phyloP scores from a whole-genome alignment of 1,140 invertebrate genomes.

The Amyelois transitella region DNA sequence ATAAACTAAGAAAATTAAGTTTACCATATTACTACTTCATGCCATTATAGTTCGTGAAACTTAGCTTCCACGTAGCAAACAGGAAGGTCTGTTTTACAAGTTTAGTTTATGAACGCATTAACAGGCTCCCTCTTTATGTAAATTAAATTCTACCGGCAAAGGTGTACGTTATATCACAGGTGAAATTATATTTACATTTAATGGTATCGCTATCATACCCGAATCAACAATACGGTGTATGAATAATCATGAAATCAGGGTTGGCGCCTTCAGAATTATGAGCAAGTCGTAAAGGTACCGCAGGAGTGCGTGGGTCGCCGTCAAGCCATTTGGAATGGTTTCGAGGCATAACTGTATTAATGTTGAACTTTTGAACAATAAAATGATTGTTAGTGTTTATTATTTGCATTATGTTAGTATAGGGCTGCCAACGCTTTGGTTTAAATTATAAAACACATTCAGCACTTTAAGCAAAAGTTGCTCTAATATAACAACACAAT shows the following conservation, averaged over 20 bases:
- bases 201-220: background rate
- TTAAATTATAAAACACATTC: too few species aligned
- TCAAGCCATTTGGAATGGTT: background rate
- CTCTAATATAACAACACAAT: too few species aligned
- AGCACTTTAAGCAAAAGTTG: too few species aligned
- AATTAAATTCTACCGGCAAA: conserved; percentile 1
- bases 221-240: conserved; percentile 3
- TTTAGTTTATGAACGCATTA: conserved; percentile 4
- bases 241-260: conserved; percentile 1
- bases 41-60: background rate
- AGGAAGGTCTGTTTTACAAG: background rate
- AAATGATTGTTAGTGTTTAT: too few species aligned
- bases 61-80: background rate
- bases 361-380: background rate
- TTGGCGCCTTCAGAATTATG: background rate
- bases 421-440: too few species aligned
- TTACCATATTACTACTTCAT: background rate
- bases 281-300: background rate
- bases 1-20: background rate
- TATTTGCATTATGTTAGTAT: too few species aligned
- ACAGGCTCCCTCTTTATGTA: conserved; percentile 3
- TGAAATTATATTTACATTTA: conserved; percentile 1
- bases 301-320: background rate
- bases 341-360: background rate
- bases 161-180: conserved; percentile 1